Base-by-base conservation (phyloP, 2,888 invertebrate species). In the Steinernema scapterisci region DNA sequence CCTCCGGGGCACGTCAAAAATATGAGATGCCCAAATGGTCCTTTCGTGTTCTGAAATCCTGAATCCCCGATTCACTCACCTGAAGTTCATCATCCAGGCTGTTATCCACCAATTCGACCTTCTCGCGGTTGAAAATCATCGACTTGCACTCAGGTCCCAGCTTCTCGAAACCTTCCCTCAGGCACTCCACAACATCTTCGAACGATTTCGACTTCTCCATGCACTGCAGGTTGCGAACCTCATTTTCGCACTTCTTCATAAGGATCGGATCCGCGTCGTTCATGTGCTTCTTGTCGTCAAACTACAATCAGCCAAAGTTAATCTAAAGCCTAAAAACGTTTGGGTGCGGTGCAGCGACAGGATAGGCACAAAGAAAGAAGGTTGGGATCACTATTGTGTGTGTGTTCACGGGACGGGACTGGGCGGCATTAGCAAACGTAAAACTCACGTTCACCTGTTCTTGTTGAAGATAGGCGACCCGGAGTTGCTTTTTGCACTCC, bases 401-500 rank as follows among this genome's bases (percentile, higher is more conserved):
- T 38, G 38, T 16, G 13, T 43, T 48, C 46, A 45, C 45, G 27
- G 19, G 31, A 25, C 19, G 21, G 70, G 46, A 31, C 23, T 9
- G 38, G 43, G 23, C 11, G 31, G 70, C 70, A 70, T 70, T 43
- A 70, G 44, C 43, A 73, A 27, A 38, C 48, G 75, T 51, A 70
- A 77, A 83, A 82, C 82, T 75, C 77, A 82, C 82, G 81, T 86
- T 82, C 78, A 84, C 82, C 85, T 88, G 86, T 85, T 90, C 90
- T 86, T 90, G 88, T 87, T 95, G 95, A 84, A 95, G 93, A 31
- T 97, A 90, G 87, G 97, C 95, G 71, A 94, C 93, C 86, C 93
- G 92, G 21, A 97, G 90, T 88, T 97, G 95, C 86, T 94, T 94
- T 44, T 95, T 91, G 87, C 97, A 99, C 25, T 93, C 93, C 88